Base-by-base conservation (phyloP, 1,140 invertebrate species). In the Drosophila busckii region DNA sequence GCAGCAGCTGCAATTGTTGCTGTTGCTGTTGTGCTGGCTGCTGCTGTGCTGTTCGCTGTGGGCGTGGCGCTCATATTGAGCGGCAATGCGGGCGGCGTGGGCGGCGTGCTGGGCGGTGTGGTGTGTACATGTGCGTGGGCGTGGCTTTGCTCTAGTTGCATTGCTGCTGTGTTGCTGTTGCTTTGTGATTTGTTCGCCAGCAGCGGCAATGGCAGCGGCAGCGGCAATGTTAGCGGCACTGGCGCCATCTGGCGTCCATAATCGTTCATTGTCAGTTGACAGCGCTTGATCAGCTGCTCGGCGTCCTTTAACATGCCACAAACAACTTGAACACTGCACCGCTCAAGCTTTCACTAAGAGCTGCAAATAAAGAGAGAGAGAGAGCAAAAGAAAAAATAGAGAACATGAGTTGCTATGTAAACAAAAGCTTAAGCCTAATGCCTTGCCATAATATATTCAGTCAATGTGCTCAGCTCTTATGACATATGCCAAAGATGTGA, bases 401-500 rank as follows among this genome's bases (percentile, higher is more conserved):
- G 17, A 44, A 54, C 29, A 35, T 19, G 42, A 49, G 52, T 45
- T 41, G 34, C 37, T 32, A 42, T 41, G 48, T 63, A 34, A 32
- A 48, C 31, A 50, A 45, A 42, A 70, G 64, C 50, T 66, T 58
- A 16, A 40, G 34, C 16, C 29, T 63, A 63, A 63, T 64, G 55
- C 35, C 9, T 19, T 19, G 22, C n/a, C 15, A 38, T 66, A 78
- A 85, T 66, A 52, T 70, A 83, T 83, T 75, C 76, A 32, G 19
- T n/a, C n/a, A n/a, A n/a, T n/a, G n/a, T n/a, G 35, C 25, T 48
- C 44, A 22, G 52, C 58, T 65, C 70, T 66, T 62, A 64, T 85
- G 83, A 85, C 83, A 85, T 85, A 85, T 85, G 84, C 66, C 62
- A 50, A 25, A 71, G 62, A 22, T 69, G 84, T 86, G 84, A 86